phyloP scores from a whole-genome alignment of 2,888 invertebrate genomes.

The Crossocerus cetratus region DNA sequence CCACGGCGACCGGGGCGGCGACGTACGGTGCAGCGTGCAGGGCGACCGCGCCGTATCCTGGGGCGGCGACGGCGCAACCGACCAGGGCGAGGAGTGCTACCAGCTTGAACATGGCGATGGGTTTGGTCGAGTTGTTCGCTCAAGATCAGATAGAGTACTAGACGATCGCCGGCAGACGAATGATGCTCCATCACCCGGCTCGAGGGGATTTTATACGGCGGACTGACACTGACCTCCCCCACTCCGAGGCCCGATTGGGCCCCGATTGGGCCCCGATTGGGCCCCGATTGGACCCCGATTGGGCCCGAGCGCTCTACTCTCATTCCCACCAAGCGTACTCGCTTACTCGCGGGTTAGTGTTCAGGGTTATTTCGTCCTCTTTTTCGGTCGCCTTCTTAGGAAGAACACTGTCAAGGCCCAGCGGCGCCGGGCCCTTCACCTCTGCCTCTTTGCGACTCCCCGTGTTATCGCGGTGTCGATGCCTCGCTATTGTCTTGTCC shows the following conservation, averaged over 20 bases:
- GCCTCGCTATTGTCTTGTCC: not conserved
- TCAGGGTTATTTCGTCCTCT: conserved; percentile 38
- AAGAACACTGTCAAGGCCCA: conserved; percentile 44
- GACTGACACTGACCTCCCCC: conserved; percentile 53
- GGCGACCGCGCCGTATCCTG: conserved; percentile 67
- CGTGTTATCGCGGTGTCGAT: no score
- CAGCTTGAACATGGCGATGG: conserved; percentile 65
- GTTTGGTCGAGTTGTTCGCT: conserved; percentile 7
- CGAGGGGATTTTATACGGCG: conserved; percentile 65
- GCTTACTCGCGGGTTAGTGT: conserved; percentile 3
- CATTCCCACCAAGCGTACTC: conserved; percentile 7
- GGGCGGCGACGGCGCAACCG: conserved; percentile 77
- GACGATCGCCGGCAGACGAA: conserved; percentile 57
- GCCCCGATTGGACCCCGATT: no score
- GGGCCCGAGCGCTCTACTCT: conserved; percentile 8
- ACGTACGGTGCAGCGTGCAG: conserved; percentile 60
- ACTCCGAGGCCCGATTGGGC: conserved; percentile 35
- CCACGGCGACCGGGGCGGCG: conserved; percentile 71
- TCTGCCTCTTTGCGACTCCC: not conserved
- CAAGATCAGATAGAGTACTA: not conserved
- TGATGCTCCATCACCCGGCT: conserved; percentile 52
- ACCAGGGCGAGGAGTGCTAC: conserved; percentile 63
- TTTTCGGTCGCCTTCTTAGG: conserved; percentile 9
- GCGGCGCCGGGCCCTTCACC: conserved; percentile 22
- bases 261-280: no score